Conservation (phyloP, 2,888 invertebrate species). For the Meliscaeva auricollis region DNA sequence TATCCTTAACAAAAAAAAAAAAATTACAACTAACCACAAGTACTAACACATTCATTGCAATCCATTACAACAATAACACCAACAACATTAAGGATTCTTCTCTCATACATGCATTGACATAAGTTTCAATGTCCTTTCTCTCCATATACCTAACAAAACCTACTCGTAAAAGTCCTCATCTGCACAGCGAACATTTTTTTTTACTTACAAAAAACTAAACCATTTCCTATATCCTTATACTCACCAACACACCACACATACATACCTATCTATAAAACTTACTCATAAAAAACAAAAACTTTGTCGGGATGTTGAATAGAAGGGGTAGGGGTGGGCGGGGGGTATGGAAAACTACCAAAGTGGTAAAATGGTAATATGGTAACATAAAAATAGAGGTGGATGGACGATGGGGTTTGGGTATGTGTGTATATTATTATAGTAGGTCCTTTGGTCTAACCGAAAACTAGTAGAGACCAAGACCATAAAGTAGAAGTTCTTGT, state of each 20-base stretch:
- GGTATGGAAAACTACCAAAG: slow-evolving; percentile 3
- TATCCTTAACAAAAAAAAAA: slow-evolving; percentile 8
- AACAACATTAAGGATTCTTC: slow-evolving; percentile 38
- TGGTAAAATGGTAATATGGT: slow-evolving; percentile 15
- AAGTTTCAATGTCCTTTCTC: slow-evolving; percentile 43
- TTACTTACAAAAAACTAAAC: slow-evolving; percentile 38
- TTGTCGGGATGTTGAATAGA: not conserved
- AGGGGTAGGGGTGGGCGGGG: not conserved
- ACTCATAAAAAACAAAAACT: slow-evolving; percentile 31
- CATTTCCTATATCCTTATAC: slow-evolving; percentile 23
- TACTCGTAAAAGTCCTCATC: slow-evolving; percentile 50
- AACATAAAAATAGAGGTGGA: slow-evolving; percentile 35
- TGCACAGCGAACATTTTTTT: slow-evolving; percentile 29
- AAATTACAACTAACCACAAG: slow-evolving; percentile 37
- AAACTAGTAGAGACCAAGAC: slow-evolving; percentile 21
- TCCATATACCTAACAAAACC: not conserved
- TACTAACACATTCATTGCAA: slow-evolving; percentile 42
- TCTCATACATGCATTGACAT: slow-evolving; percentile 31
- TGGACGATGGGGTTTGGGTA: slow-evolving; percentile 1
- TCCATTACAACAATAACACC: slow-evolving; percentile 46
- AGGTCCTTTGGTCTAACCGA: slow-evolving; percentile 30
- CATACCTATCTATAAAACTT: slow-evolving; percentile 3
- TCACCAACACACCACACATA: not conserved
- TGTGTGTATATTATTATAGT: slow-evolving; percentile 23
- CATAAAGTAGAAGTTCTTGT: slow-evolving; percentile 61